Conservation (phyloP, 2,113 vertebrate species). For the Corythornis cristatus region DNA sequence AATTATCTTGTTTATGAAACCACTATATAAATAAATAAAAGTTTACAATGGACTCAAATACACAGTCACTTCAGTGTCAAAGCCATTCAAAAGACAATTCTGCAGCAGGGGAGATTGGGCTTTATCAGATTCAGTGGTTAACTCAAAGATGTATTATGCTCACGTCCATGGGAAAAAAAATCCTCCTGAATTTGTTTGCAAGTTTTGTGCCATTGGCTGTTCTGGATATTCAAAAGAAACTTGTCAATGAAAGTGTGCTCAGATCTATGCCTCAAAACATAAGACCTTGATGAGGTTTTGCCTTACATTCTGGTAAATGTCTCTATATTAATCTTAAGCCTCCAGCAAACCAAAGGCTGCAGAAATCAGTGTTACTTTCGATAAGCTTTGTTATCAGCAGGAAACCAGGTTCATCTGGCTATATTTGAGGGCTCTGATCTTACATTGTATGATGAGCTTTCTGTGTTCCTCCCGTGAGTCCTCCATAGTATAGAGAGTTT, state of each 20-base stretch:
- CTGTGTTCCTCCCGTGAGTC: slow-evolving; percentile 94
- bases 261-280: background rate
- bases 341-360: background rate
- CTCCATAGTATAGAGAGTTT: slow-evolving; percentile 98
- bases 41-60: background rate
- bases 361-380: background rate
- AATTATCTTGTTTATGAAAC: background rate
- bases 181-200: background rate
- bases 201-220: background rate
- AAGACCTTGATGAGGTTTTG: background rate
- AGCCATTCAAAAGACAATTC: background rate
- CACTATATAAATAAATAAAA: background rate
- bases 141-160: background rate
- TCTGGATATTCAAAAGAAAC: background rate
- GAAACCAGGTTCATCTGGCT: background rate
- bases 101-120: background rate
- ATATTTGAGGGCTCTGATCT: slow-evolving; percentile 64
- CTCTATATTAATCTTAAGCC: background rate
- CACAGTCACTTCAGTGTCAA: background rate
- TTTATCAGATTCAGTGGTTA: background rate
- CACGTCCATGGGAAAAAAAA: background rate
- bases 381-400: background rate
- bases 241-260: rapidly evolving
- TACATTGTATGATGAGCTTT: slow-evolving; percentile 94
- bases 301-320: background rate